Evolutionary conservation across 2,113 vertebrate species (phyloP), one percentile per base, ranked within the genome.

Genomic region (Nanger granti): DNA sequence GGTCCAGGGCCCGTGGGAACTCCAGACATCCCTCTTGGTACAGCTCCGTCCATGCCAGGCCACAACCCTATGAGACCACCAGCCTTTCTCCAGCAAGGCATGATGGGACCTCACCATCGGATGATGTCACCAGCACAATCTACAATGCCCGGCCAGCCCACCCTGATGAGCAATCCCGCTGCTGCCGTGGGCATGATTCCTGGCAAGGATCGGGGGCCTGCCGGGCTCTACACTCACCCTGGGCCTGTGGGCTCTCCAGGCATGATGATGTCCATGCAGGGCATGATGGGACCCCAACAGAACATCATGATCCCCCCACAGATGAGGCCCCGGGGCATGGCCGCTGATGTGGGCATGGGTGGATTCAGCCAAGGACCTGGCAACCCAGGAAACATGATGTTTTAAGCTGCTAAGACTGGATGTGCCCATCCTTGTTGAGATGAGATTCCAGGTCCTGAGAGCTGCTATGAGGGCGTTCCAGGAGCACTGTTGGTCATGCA

Each of bases 251-350:
- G 99, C 52, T 99, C 99, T 83, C 99, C 99, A 26, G 99, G 99
- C 91, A 99, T 99, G 99, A 99, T 99, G 99, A 99, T 99, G 99
- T 99, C 99, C 97, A 99, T 99, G 99, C 99, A 99, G 98, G 99
- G 99, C 96, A 99, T 99, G 99, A 99, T 99, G 95, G 99, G 99
- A 98, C 99, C 99, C 98, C 99, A 99, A 99, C 99, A 99, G 99
- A 99, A 99, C 99, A 99, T 99, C 99, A 99, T 99, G 99, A 99
- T 99, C 98, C 99, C 99, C 87, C 99, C 99, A 79, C 99, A 99
- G 98, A 99, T 99, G 99, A 99, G 99, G 99, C 99, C 99, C 64
- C 99, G 99, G 97, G 99, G 99, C 95, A 99, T 99, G 99, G 99
- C 99, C 97, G 98, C 99, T 96, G 99, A 99, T 28, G 99, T 99